Evolutionary conservation across 2,888 invertebrate species (phyloP), one percentile per base, ranked within the genome.

Genomic region (Rhingia rostrata): DNA sequence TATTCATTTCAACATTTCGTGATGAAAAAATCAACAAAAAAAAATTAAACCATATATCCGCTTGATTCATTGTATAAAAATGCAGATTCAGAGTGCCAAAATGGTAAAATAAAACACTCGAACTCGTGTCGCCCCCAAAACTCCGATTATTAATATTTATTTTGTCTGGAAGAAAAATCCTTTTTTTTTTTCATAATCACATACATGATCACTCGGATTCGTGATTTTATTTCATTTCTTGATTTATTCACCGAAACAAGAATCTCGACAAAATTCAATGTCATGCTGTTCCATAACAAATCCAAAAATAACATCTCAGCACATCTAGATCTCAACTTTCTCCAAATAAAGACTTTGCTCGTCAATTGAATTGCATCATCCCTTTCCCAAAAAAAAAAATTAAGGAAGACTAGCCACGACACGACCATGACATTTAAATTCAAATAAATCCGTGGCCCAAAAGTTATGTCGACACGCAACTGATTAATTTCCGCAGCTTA

Each of bases 71-170:
- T 63, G 56, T 30, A 30, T 63, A 78, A 70, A 64, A 63, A 78
- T 78, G 78, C 53, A 49, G 47, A 64, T 61, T 53, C 41, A n/a
- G 54, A 47, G 9, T 41, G n/a, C 54, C 22, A 67, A 75, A 58
- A 61, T 49, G 54, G 7, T 4, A 61, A 47, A 69, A 67, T 7
- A 53, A 69, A 45, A 39, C 1, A 2, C 7, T 22, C 22, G 47
- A 22, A 45, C 54, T 47, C 61, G 69, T 69, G 69, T 61, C 78
- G 70, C 43, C 78, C 43, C 78, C 35, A 60, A 58, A 70, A 64
- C 63, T 56, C 78, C 41, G 78, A 78, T 78, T 78, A 78, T 78
- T 78, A 78, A 70, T 78, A 78, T 78, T 78, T 78, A 78, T 78
- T 49, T 78, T 78, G 78, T 78, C 78, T 78, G 78, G 63, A 70